A percentile compares a stretch with the other conserved stretches of the same genome.
Evolutionary conservation across 2,113 vertebrate species (phyloP).

Genomic region (Nothoprocta pentlandii): DNA sequence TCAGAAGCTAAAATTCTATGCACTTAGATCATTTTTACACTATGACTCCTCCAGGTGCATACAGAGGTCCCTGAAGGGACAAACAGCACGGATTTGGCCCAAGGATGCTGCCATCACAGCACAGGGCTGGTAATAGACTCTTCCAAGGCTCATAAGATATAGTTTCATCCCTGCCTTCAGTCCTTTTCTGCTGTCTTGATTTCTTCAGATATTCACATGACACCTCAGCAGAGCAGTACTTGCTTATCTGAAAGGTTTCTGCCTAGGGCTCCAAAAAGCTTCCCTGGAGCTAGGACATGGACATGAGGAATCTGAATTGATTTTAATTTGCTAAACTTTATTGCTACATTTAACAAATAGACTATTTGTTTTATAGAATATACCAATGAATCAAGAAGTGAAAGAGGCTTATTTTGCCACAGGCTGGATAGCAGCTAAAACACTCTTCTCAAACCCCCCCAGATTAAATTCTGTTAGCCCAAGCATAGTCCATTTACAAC

Average conservation of each 20-base stretch:
- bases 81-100: background rate
- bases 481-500: background rate
- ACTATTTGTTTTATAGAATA: background rate
- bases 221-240: background rate
- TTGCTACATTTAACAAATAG: constrained; percentile 3
- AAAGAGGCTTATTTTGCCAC: background rate
- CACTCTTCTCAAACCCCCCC: background rate
- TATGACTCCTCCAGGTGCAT: background rate
- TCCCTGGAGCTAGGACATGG: background rate
- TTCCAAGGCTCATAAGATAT: background rate
- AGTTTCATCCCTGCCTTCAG: background rate
- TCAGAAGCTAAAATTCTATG: no score
- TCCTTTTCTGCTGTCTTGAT: background rate
- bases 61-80: background rate
- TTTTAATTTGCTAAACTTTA: background rate
- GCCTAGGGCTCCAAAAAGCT: background rate
- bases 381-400: background rate
- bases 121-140: background rate
- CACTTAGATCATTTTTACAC: accelerated
- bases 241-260: background rate
- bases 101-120: background rate
- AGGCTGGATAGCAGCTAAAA: background rate
- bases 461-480: background rate
- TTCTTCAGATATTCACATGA: background rate
- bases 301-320: background rate